Conservation (phyloP, 2,113 vertebrate species). For the Crocuta crocuta region DNA sequence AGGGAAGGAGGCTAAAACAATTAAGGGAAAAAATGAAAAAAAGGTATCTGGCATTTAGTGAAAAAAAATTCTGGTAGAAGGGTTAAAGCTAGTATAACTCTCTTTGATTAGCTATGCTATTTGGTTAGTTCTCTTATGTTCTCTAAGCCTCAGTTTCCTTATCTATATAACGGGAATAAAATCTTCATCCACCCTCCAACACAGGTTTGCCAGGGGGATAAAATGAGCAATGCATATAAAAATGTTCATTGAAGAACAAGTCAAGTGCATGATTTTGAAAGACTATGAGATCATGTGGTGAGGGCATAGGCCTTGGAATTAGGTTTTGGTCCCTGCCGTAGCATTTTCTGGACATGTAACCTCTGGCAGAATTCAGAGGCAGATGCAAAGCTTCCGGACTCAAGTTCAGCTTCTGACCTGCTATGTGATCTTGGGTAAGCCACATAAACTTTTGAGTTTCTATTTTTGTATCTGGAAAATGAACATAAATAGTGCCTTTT, state of each 20-base stretch:
- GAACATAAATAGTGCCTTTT: neutral
- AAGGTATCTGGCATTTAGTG: neutral
- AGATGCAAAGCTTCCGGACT: neutral
- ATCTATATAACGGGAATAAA: neutral
- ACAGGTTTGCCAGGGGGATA: neutral
- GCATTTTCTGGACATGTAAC: neutral
- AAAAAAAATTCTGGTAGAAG: neutral
- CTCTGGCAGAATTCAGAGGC: neutral
- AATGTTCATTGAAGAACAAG: neutral
- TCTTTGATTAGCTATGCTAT: neutral
- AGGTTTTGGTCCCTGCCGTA: neutral
- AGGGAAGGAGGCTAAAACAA: neutral
- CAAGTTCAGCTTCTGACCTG: neutral
- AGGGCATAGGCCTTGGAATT: fast-evolving
- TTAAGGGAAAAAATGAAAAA: neutral
- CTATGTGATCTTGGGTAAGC: neutral
- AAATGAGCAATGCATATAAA: neutral
- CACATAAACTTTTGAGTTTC: neutral
- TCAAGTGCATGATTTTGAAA: neutral
- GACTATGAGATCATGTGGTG: neutral
- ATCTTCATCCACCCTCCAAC: neutral
- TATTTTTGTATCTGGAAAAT: neutral
- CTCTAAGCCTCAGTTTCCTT: neutral
- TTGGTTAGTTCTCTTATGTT: neutral
- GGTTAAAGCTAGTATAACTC: neutral